A percentile compares a stretch with the other conserved stretches of the same genome.
phyloP scores from a whole-genome alignment of 2,888 invertebrate species.

The Chrysodeixis includens region DNA sequence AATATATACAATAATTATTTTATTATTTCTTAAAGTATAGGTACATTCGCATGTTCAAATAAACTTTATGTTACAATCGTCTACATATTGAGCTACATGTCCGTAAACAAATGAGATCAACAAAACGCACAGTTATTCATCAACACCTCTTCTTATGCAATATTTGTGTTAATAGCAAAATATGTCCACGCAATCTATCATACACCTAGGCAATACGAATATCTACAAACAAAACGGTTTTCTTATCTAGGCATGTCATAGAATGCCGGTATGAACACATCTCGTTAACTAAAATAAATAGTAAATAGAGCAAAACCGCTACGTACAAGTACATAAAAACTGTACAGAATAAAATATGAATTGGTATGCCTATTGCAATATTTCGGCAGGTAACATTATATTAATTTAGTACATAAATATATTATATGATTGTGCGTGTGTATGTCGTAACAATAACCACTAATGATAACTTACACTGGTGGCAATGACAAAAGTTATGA shows the following conservation, averaged over 20 bases:
- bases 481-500: not conserved
- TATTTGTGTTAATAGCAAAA: conserved; percentile 66
- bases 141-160: conserved; percentile 63
- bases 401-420: conserved; percentile 46
- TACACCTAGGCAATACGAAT: conserved; percentile 64
- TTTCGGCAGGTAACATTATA: conserved; percentile 64
- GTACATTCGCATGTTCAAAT: conserved; percentile 80
- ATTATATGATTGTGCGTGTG: conserved; percentile 60
- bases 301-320: conserved; percentile 52
- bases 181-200: conserved; percentile 67
- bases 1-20: conserved; percentile 83
- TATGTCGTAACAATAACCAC: conserved; percentile 51
- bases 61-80: conserved; percentile 80
- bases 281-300: conserved; percentile 69
- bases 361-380: conserved; percentile 59
- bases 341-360: conserved; percentile 59
- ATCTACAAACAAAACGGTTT: conserved; percentile 58
- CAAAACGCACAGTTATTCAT: conserved; percentile 78
- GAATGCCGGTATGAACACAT: conserved; percentile 77
- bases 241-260: conserved; percentile 72
- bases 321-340: conserved; percentile 51
- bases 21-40: conserved; percentile 81
- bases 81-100: conserved; percentile 86
- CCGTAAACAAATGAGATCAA: conserved; percentile 88
- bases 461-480: conserved; percentile 31